Conservation (phyloP, 1,140 invertebrate genomes). For the Pseudomyrmex gracilis region DNA sequence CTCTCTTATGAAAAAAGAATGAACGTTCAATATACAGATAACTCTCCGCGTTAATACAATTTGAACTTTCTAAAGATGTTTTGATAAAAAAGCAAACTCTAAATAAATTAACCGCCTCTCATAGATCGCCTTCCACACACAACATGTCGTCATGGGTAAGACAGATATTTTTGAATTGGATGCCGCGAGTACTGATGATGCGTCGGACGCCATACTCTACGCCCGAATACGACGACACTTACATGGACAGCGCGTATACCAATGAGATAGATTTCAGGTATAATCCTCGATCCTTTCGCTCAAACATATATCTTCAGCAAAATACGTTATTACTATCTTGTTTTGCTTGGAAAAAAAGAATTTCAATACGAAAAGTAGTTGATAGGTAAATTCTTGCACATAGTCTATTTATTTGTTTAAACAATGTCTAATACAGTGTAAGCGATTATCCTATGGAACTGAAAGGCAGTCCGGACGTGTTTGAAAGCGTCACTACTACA, state of each 20-base stretch:
- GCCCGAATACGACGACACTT: conserved; percentile 92
- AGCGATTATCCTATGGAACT: conserved; percentile 87
- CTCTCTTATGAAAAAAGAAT: too few species aligned
- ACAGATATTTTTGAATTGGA: conserved; percentile 94
- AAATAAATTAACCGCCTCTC: conserved; percentile 20
- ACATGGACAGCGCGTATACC: conserved; percentile 90
- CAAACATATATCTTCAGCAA: background rate
- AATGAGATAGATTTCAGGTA: conserved; percentile 93
- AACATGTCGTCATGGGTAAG: conserved; percentile 96
- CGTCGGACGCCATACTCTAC: conserved; percentile 93
- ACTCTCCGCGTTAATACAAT: too few species aligned
- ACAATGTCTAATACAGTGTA: conserved; percentile 80
- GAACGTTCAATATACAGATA: too few species aligned
- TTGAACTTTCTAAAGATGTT: conserved; percentile 22
- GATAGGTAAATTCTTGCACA: background rate
- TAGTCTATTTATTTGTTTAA: too few species aligned
- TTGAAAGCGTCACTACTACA: conserved; percentile 87
- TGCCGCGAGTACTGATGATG: conserved; percentile 96
- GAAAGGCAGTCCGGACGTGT: conserved; percentile 86
- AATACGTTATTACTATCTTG: too few species aligned
- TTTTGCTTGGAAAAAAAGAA: too few species aligned
- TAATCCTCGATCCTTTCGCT: background rate
- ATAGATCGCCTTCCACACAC: conserved; percentile 97
- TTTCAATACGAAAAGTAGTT: background rate
- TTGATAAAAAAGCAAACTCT: background rate